phyloP scores from a whole-genome alignment of 2,888 invertebrate species.

The Oligia latruncula region DNA sequence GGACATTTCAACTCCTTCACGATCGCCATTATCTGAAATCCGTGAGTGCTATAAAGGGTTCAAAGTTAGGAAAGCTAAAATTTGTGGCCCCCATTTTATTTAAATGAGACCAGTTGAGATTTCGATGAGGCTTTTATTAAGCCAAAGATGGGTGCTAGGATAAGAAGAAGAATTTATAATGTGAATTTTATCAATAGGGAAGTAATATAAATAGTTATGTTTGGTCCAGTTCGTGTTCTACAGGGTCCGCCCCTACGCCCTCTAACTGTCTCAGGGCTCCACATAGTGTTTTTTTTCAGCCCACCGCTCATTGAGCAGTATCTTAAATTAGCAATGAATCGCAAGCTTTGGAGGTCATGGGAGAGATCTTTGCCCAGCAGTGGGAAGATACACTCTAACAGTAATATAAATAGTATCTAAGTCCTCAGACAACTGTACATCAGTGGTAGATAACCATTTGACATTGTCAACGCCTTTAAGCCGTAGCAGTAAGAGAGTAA shows the following conservation, averaged over 20 bases:
- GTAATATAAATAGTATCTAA: not conserved
- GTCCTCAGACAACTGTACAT: not conserved
- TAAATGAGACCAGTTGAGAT: conserved; percentile 24
- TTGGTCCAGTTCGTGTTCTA: too few species aligned
- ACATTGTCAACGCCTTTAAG: too few species aligned
- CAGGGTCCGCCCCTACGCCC: not conserved
- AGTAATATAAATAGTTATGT: not conserved
- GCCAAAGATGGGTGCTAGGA: not conserved
- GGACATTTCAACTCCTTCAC: conserved; percentile 36
- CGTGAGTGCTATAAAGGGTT: conserved; percentile 29
- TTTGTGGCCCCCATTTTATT: conserved; percentile 23
- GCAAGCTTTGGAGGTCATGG: not conserved
- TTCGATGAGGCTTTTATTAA: not conserved
- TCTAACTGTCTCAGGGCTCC: too few species aligned
- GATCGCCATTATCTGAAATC: conserved; percentile 28
- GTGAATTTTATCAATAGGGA: not conserved
- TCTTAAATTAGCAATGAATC: not conserved
- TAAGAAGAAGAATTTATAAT: not conserved
- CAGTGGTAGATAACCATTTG: not conserved
- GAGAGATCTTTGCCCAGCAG: not conserved
- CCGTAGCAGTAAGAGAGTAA: too few species aligned
- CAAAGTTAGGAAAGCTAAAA: conserved; percentile 38
- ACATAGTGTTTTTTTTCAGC: not conserved
- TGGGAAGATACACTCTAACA: not conserved
- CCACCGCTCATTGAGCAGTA: not conserved